A percentile compares a stretch with the other conserved stretches of the same genome.
Conservation (phyloP, 1,140 invertebrate species). For the Sarcophaga bullata region DNA sequence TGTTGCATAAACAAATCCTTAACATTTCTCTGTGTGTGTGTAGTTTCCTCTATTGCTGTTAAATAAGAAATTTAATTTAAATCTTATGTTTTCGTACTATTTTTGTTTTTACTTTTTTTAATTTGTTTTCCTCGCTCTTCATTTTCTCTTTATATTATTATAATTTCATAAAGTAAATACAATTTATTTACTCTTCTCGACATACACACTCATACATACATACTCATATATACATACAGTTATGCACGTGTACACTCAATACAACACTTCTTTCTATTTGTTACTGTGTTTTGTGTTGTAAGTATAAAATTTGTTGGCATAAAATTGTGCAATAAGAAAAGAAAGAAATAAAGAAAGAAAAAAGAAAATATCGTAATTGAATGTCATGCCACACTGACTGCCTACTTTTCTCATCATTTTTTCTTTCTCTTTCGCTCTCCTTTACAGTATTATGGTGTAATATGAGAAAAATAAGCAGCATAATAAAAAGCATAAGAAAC, state of each 20-base stretch:
- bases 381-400: conserved; percentile 39
- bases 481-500: not conserved
- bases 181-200: conserved; percentile 11
- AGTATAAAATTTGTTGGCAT: conserved; percentile 14
- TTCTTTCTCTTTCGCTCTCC: not conserved
- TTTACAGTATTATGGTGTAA: not conserved
- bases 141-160: conserved; percentile 20
- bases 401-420: conserved; percentile 10
- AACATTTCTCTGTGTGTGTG: not conserved
- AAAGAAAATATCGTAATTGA: conserved; percentile 1
- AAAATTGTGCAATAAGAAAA: conserved; percentile 1
- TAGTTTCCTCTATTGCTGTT: not conserved
- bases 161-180: conserved; percentile 27
- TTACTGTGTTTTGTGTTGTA: not conserved
- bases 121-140: not conserved
- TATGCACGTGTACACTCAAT: not conserved
- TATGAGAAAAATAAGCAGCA: not conserved
- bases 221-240: not conserved
- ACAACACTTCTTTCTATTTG: not conserved
- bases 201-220: not conserved
- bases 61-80: conserved; percentile 12
- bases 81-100: not conserved
- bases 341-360: not conserved
- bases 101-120: no score
- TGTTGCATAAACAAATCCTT: not conserved